Conservation (phyloP, 2,888 invertebrate species). For the Pharmacophagus antenor region DNA sequence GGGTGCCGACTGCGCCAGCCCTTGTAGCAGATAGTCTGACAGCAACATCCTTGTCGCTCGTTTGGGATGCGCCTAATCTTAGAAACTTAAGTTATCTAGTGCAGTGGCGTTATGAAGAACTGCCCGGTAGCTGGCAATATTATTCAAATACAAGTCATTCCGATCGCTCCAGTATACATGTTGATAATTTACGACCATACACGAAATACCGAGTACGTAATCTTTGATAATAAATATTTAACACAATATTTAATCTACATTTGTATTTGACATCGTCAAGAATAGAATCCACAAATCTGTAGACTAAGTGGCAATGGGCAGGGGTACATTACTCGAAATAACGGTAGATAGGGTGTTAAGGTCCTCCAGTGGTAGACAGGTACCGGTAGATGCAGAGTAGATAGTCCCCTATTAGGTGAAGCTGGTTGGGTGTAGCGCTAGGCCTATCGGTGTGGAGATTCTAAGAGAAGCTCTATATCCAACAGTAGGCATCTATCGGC, state of each 20-base stretch:
- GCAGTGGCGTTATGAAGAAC: conserved; percentile 88
- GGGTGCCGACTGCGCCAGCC: conserved; percentile 87
- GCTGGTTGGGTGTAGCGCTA: too few species aligned
- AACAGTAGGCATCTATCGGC: too few species aligned
- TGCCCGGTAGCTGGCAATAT: conserved; percentile 89
- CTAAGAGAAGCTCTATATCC: not conserved
- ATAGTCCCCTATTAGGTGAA: too few species aligned
- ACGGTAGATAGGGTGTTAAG: not conserved
- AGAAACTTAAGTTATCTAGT: conserved; percentile 83
- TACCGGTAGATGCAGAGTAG: too few species aligned
- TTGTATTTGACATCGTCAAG: not conserved
- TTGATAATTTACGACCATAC: conserved; percentile 91
- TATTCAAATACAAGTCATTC: conserved; percentile 87
- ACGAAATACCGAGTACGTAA: conserved; percentile 91
- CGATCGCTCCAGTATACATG: conserved; percentile 83
- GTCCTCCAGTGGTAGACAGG: not conserved
- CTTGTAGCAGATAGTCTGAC: conserved; percentile 89
- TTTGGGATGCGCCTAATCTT: conserved; percentile 85
- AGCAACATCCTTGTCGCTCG: conserved; percentile 88
- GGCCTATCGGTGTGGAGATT: too few species aligned
- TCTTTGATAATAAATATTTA: not conserved
- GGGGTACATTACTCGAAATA: too few species aligned
- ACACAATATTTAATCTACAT: too few species aligned
- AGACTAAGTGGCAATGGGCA: too few species aligned
- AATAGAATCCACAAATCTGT: too few species aligned